Evolutionary conservation across 1,140 invertebrate species (phyloP), one percentile per base, ranked within the genome.

Genomic region (Drosophila ambigua): DNA sequence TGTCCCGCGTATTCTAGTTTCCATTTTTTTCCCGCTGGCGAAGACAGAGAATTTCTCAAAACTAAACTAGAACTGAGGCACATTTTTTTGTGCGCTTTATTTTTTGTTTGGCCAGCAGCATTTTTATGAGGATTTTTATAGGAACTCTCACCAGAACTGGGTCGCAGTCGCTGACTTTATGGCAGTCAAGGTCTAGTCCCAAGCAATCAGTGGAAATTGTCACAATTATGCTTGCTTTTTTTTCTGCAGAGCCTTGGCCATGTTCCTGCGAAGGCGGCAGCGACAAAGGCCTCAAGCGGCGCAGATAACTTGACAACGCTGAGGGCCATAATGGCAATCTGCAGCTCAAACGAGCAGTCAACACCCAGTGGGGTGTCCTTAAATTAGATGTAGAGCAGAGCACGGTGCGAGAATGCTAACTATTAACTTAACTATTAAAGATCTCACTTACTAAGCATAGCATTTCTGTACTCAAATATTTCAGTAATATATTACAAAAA

Each of bases 21-120:
- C 63, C 82, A 87, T 87, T 87, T 88, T 80, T 87, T 88, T 54
- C 44, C 28, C 43, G 48, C 59, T 39, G n/a, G 23, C 23, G 66
- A 66, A 45, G 62, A 81, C 78, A 88, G 63, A 76, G 69, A 63
- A 61, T 64, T 87, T 87, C 83, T 87, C 44, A 58, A 88, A 88
- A 88, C 51, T 46, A 83, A 88, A 88, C 83, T 88, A 88, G 83
- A 88, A 89, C 83, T 88, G 65, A 87, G 81, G 72, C 83, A 88
- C 39, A 71, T 88, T 88, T 84, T 89, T 89, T 85, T 85, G 82
- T 87, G 24, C 71, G 63, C 64, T 57, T 79, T 83, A 63, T 83
- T 83, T 83, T 79, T 79, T 83, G 65, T 79, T 67, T 71, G 71
- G 63, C 43, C 49, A 43, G 57, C 61, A 53, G 74, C 64, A 78